Evolutionary conservation across 2,888 invertebrate species (phyloP), one percentile per base, ranked within the genome.

Genomic region (Nowickia ferox): DNA sequence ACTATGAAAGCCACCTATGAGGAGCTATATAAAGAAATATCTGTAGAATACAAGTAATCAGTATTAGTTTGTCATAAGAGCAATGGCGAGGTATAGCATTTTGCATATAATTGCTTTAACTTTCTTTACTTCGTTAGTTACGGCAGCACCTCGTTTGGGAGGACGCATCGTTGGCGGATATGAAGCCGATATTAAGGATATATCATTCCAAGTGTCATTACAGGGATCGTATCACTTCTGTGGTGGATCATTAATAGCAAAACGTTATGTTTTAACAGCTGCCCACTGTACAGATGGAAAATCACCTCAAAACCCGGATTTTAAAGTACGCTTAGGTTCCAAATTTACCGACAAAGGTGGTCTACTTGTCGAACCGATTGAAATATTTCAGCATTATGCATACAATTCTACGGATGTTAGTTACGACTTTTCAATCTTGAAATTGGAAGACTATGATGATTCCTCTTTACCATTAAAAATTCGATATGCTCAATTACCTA

Each of bases 201-300:
- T 89, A 51, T 87, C 89, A 9, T 89, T 90, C 61, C 90, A 89
- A 82, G 89, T 91, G 0, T 91, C 90, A 1, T 86, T 94, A 46
- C 84, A 87, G 65, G 72, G 46, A 4, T 30, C 61, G 38, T 74
- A 87, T 65, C 93, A 94, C 82, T 91, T 90, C 74, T 94, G 94
- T 75, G 94, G 94, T 17, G 94, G 93, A 6, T 92, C 93, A 0
- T 90, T 94, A 69, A 91, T 94, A 48, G 90, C 89, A 8, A 87
- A 87, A 48, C 90, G 88, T 6, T 90, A 90, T 72, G 92, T 93
- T 3, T 84, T 94, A 8, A 93, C 93, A 1, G 93, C 94, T 0
- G 94, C 93, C 77, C 92, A 93, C 78, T 93, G 93, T 80, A 91
- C 91, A 1, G 88, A 88, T 15, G 89, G 88, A 1, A 55, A 57